Base-by-base conservation (phyloP, 2,888 invertebrate species). In the Aphrophora alni region DNA sequence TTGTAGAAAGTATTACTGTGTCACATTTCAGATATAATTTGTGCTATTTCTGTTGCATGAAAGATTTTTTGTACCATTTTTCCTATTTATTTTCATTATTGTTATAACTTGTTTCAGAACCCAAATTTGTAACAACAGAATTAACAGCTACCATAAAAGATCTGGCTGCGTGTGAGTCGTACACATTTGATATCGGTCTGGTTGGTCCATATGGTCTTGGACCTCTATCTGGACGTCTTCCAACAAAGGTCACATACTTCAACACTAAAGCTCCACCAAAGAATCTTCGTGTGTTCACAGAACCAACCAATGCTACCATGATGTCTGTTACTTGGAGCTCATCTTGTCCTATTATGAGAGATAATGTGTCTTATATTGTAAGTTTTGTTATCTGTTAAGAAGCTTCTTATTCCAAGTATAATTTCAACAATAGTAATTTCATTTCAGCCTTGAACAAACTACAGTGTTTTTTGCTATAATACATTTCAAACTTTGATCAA, bases 101-200 rank as follows among this genome's bases (percentile, higher is more conserved):
- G 74, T 75, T 69, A n/a, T 83, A 26, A 3, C 75, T 73, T 73
- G 1, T 86, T 87, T 33, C 82, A 91, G 91, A 88, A 81, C 88
- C 90, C 12, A 89, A 89, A 82, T 75, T 89, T 0, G 86, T 87
- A 0, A 93, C 93, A 0, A 88, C 88, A 10, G 89, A 91, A 77
- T 89, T 91, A 0, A 90, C 90, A 12, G 89, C 91, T 1, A 88
- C 90, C 0, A 88, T 96, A 12, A 89, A 90, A 4, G 89, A 92
- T 70, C 87, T 96, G 83, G 91, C 93, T 83, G 91, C 95, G 0
- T 97, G 96, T 85, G 93, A 94, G 86, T 90, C 90, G 0, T 96
- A 96, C 87, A 87, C 93, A 78, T 93, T 96, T 87, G 91, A 92
- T 4, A 93, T 95, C 4, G 94, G 93, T 0, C 87, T 93, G 0